These are phyloP conservation scores for Limonius californicus DNA, from an alignment of 1,140 invertebrate genomes.

Conservation along the genomic window DNA sequence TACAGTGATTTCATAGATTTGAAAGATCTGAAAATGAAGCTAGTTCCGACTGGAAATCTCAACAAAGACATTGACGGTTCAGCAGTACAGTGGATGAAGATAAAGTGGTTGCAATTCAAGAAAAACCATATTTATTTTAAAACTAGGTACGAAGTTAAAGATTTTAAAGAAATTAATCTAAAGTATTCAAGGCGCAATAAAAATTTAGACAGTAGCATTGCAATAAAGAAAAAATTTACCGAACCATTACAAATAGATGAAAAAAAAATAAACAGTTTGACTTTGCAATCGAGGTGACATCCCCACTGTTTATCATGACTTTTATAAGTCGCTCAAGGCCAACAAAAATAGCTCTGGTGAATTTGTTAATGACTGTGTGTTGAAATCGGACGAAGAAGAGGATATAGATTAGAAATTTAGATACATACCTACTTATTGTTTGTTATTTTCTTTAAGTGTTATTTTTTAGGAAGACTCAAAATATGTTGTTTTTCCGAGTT, in stretches of 20 bases:
- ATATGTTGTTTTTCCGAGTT: neutral
- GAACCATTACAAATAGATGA: neutral
- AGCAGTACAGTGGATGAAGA: neutral
- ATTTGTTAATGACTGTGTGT: neutral
- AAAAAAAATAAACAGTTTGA: neutral
- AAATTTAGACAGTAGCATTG: neutral
- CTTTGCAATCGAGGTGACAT: neutral
- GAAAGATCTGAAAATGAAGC: neutral
- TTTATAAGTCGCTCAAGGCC: neutral
- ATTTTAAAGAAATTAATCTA: conserved; percentile 2
- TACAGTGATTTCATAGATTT: neutral
- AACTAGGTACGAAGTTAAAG: no score
- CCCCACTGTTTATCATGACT: neutral
- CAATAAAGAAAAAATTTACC: neutral
- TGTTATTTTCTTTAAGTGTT: neutral
- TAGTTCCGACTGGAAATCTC: neutral
- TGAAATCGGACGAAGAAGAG: conserved; percentile 1
- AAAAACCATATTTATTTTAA: no score
- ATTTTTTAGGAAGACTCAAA: no score
- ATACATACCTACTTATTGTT: neutral
- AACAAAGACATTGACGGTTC: neutral
- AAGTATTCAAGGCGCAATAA: neutral
- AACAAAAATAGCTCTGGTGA: conserved; percentile 1
- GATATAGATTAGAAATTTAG: neutral
- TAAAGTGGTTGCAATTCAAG: neutral